Conservation (phyloP, 2,113 vertebrate species). For the Monopterus albus region DNA sequence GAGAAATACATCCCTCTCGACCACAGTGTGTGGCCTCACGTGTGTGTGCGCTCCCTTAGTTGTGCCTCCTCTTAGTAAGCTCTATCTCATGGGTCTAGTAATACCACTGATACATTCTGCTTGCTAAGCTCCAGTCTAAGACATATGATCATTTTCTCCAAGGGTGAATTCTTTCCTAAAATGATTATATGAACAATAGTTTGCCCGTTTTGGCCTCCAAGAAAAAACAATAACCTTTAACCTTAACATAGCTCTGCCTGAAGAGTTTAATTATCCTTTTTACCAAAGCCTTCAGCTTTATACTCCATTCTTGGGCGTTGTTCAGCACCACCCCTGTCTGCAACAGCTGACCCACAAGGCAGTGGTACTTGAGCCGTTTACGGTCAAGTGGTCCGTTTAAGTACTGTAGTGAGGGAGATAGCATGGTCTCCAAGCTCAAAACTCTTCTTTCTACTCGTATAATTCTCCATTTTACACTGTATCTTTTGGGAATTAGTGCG, state of each 20-base stretch:
- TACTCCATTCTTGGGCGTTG: constrained; percentile 1
- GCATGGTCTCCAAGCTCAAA: constrained; percentile 56
- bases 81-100: no score
- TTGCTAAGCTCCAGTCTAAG: constrained; percentile 28
- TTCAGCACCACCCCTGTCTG: constrained; percentile 12
- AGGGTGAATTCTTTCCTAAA: constrained; percentile 34
- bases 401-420: constrained; percentile 45
- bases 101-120: no score
- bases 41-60: constrained; percentile 12
- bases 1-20: no score
- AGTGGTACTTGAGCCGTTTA: constrained; percentile 28
- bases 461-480: constrained; percentile 36
- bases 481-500: constrained; percentile 41
- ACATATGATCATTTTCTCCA: constrained; percentile 15
- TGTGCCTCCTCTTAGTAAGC: constrained; percentile 20
- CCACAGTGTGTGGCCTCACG: constrained; percentile 48
- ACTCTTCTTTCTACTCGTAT: constrained; percentile 33
- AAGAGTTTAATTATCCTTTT: neutral
- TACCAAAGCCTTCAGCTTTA: neutral
- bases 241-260: neutral
- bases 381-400: constrained; percentile 42
- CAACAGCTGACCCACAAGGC: constrained; percentile 27
- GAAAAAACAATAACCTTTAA: constrained; percentile 4
- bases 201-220: neutral
- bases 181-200: constrained; percentile 15